Percentiles rank a stretch among this genome's conserved stretches.
phyloP scores from a whole-genome alignment of 2,797 vertebrate genomes.

The Lepus oiostolus region DNA sequence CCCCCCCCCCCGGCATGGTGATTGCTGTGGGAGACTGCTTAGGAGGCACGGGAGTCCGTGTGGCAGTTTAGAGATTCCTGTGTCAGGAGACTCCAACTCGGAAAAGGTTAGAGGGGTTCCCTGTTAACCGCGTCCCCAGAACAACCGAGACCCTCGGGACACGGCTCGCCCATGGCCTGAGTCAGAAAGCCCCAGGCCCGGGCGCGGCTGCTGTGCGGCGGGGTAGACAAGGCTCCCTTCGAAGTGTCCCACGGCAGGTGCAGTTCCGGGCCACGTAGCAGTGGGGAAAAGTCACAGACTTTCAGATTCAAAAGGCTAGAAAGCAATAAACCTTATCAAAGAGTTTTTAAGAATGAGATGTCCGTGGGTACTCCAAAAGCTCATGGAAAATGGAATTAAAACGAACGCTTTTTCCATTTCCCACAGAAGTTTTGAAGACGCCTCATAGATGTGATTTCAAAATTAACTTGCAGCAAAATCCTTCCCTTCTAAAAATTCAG shows the following conservation, averaged over 20 bases:
- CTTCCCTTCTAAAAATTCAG: too few species aligned
- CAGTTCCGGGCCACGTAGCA: neutral
- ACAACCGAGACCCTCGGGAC: rapidly evolving
- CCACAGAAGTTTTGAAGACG: neutral
- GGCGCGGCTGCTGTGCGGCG: neutral
- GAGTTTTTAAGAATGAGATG: neutral
- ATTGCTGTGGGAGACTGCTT: too few species aligned
- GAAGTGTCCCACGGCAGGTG: too few species aligned
- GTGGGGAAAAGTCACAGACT: neutral
- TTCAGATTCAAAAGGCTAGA: neutral
- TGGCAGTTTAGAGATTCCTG: neutral
- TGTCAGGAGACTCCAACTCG: neutral
- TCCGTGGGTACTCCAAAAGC: too few species aligned
- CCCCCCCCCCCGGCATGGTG: too few species aligned
- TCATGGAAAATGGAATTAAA: too few species aligned
- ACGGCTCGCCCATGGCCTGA: too few species aligned
- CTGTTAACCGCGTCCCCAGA: neutral
- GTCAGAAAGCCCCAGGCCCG: neutral
- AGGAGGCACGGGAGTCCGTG: neutral
- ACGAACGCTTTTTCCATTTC: too few species aligned
- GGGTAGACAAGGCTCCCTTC: neutral
- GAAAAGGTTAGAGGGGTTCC: neutral
- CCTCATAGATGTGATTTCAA: neutral
- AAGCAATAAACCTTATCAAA: neutral
- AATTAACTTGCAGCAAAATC: too few species aligned